Base-by-base conservation (phyloP, 2,888 invertebrate genomes). In the Lochmaea capreae region DNA sequence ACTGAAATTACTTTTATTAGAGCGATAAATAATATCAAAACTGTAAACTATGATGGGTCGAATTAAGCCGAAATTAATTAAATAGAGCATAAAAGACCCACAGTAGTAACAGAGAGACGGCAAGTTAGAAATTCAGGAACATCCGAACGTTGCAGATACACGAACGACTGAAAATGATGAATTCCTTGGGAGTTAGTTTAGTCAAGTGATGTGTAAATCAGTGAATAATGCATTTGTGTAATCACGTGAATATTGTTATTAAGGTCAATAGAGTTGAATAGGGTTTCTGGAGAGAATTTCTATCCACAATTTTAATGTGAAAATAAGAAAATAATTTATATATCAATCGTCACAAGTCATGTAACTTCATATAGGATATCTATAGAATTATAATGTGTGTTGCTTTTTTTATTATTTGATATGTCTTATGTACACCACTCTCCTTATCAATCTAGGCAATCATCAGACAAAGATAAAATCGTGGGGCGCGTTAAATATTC, bases 151-250 rank as follows among this genome's bases (percentile, higher is more conserved):
- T 57, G 57, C 39, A 33, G 14, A 61, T 39, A 61, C 39, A 61
- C 61, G 16, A 61, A 61, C 18, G 61, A 33, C 61, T 61, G 61
- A 61, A 61, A 61, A 61, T 61, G 61, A 61, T 61, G 14, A 61
- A 61, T 61, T 39, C 39, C 61, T 61, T 61, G n/a, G 54, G 33
- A 61, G 33, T 61, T 61, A 61, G 61, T 61, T 61, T n/a, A 61
- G 61, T 39, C n/a, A 14, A 61, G 33, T 61, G 33, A 61, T 61
- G 61, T 39, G 61, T 61, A 39, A 61, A 61, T 61, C 61, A 61
- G 61, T 39, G 61, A 39, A 61, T 61, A 61, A 61, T 61, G 33
- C 61, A 61, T 61, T n/a, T 61, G 61, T 61, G 33, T 39, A 61
- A 61, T 61, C 33, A 39, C 39, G 39, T 33, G 61, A 33, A 61